These are phyloP conservation scores for Xanthia icteritia DNA, from an alignment of 2,888 invertebrate species.

Conservation along the genomic window DNA sequence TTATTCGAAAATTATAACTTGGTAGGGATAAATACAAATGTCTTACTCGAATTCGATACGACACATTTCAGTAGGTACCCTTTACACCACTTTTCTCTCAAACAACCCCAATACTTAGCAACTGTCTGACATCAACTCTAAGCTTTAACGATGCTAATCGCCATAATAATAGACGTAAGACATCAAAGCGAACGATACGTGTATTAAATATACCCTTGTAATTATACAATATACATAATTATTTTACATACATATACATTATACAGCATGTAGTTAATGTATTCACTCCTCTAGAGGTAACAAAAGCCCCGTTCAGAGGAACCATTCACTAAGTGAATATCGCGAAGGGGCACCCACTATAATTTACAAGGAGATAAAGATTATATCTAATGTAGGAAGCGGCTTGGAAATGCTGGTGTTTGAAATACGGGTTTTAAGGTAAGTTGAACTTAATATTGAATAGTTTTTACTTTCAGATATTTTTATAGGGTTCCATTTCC, in stretches of 20 bases:
- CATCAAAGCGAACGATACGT: slow-evolving; percentile 64
- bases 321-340: slow-evolving; percentile 79
- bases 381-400: slow-evolving; percentile 46
- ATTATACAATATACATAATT: slow-evolving; percentile 47
- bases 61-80: background rate
- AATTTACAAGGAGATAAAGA: slow-evolving; percentile 63
- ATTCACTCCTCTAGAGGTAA: slow-evolving; percentile 76
- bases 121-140: slow-evolving; percentile 30
- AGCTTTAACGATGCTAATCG: slow-evolving; percentile 69
- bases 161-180: slow-evolving; percentile 52
- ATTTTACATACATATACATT: slow-evolving; percentile 13
- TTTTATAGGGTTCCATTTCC: background rate
- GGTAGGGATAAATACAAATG: background rate
- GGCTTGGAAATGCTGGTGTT: slow-evolving; percentile 36
- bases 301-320: slow-evolving; percentile 79
- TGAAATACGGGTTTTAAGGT: background rate
- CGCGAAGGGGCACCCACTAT: slow-evolving; percentile 69
- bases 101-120: slow-evolving; percentile 32
- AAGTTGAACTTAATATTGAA: background rate
- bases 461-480: background rate
- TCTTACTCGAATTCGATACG: background rate
- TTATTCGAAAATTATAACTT: background rate
- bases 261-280: slow-evolving; percentile 70
- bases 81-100: slow-evolving; percentile 1
- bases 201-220: slow-evolving; percentile 52